Evolutionary conservation across 64 coral and sea anemone genomes (phyloP).

Genomic region (Montipora foliosa): DNA sequence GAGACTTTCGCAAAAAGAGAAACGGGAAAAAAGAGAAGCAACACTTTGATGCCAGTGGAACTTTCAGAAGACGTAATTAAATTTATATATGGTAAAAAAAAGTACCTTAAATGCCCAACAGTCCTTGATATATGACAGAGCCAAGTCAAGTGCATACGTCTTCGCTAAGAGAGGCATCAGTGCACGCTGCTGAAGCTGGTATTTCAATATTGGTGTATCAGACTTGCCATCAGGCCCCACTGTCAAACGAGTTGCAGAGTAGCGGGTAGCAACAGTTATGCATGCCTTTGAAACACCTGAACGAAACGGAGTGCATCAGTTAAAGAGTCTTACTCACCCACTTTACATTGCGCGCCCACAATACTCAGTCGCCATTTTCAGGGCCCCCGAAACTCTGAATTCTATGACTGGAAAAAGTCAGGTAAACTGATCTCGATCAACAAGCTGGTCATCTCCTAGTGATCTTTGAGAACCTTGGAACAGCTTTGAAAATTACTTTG

Average conservation of each 20-base stretch:
- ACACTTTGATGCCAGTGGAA: too few relatives aligned
- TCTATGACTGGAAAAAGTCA: too few relatives aligned
- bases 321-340: background rate
- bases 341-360: too few relatives aligned
- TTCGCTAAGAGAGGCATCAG: slow-evolving; percentile 81
- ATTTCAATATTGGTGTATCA: slow-evolving; percentile 83
- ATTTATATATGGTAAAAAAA: background rate
- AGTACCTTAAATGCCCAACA: slow-evolving; percentile 83
- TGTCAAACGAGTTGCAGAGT: slow-evolving; percentile 86
- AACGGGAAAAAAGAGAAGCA: background rate
- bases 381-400: too few relatives aligned
- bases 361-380: too few relatives aligned
- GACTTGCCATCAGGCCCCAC: slow-evolving; percentile 89
- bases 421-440: too few relatives aligned
- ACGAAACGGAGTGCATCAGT: background rate
- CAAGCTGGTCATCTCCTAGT: too few relatives aligned
- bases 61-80: too few relatives aligned
- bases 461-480: too few relatives aligned
- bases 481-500: too few relatives aligned
- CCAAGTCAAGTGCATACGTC: slow-evolving; percentile 93
- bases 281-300: slow-evolving; percentile 81
- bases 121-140: slow-evolving; percentile 74
- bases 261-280: slow-evolving; percentile 75
- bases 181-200: slow-evolving; percentile 88
- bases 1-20: too few relatives aligned